These are phyloP conservation scores for Paramacrobiotus metropolitanus DNA, from an alignment of 1,140 invertebrate species.

Conservation along the genomic window DNA sequence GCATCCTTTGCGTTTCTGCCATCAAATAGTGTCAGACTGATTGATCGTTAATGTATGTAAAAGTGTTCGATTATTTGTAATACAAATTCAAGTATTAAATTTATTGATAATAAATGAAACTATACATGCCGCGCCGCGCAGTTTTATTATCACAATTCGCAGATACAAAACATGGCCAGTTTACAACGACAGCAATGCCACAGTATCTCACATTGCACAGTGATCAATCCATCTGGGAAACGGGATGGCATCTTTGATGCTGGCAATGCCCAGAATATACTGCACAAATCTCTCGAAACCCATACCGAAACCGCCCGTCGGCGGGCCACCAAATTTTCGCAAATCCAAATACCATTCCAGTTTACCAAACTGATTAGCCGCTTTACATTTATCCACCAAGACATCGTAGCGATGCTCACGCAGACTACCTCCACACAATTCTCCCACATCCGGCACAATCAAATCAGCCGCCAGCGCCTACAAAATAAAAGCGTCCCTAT, in stretches of 20 bases:
- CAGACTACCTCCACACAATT: slow-evolving; percentile 74
- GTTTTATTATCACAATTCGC: too few relatives aligned
- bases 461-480: slow-evolving; percentile 66
- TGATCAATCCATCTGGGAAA: slow-evolving; percentile 79
- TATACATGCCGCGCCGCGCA: too few relatives aligned
- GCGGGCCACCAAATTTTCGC: slow-evolving; percentile 57
- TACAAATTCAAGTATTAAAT: too few relatives aligned
- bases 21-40: too few relatives aligned
- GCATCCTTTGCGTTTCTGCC: too few relatives aligned
- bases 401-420: slow-evolving; percentile 51
- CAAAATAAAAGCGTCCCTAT: slow-evolving; percentile 2
- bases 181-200: too few relatives aligned
- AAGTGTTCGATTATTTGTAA: too few relatives aligned
- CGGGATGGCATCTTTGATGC: slow-evolving; percentile 79
- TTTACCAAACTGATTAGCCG: slow-evolving; percentile 16
- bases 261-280: slow-evolving; percentile 45
- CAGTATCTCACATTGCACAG: slow-evolving; percentile 51
- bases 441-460: slow-evolving; percentile 59
- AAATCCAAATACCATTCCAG: slow-evolving; percentile 52
- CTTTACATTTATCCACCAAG: slow-evolving; percentile 25
- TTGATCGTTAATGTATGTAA: too few relatives aligned
- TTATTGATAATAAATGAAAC: too few relatives aligned
- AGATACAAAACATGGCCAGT: too few relatives aligned
- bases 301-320: slow-evolving; percentile 78
- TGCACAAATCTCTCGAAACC: slow-evolving; percentile 80